Percentiles rank a stretch among this genome's conserved stretches.
Evolutionary conservation across 2,113 vertebrate genomes (phyloP).

Genomic region (Numenius arquata): DNA sequence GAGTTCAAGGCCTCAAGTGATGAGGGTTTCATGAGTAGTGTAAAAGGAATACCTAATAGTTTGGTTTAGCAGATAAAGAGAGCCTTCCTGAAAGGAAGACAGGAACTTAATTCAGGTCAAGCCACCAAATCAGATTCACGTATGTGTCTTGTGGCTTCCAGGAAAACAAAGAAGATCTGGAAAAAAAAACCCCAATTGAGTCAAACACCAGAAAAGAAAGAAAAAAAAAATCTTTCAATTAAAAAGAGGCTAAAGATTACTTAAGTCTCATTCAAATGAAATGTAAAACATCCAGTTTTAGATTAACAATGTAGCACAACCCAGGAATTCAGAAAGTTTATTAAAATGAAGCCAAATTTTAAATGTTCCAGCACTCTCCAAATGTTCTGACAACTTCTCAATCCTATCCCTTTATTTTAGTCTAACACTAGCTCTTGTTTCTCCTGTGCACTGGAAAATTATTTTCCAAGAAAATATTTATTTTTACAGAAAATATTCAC

Average conservation of each 20-base stretch:
- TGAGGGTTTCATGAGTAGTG: neutral
- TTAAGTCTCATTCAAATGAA: neutral
- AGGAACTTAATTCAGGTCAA: neutral
- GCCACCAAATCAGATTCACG: neutral
- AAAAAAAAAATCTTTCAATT: neutral
- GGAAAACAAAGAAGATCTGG: neutral
- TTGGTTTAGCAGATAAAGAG: neutral
- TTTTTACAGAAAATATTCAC: neutral
- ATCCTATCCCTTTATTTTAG: neutral
- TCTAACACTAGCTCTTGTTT: neutral
- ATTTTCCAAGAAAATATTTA: neutral
- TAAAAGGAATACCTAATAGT: neutral
- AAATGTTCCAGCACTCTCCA: neutral
- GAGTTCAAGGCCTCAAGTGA: neutral
- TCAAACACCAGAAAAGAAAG: neutral
- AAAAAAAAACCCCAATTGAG: neutral
- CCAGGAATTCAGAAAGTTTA: neutral
- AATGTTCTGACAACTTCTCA: neutral
- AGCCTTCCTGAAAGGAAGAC: neutral
- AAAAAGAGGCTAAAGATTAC: neutral
- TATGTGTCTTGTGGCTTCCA: neutral
- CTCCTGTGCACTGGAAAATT: neutral
- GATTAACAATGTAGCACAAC: neutral
- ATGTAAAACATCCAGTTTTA: neutral
- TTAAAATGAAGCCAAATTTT: neutral